A percentile compares a stretch with the other conserved stretches of the same genome.
Conservation (phyloP, 2,888 invertebrate genomes). For the Ligdia adustata region DNA sequence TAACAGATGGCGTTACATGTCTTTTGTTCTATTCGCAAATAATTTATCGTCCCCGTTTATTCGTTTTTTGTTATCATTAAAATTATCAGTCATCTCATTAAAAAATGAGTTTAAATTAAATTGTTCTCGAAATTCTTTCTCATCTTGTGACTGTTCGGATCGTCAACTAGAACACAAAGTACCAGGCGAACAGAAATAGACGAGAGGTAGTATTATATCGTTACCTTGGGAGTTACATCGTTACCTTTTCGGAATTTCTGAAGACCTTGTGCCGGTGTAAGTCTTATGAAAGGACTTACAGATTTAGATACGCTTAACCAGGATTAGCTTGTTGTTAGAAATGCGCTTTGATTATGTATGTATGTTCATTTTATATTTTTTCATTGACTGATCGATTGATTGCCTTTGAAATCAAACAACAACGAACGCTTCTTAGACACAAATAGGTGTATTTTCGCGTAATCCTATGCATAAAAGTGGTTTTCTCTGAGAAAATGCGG, state of each 20-base stretch:
- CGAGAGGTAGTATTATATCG: conserved; percentile 47
- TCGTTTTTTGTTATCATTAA: conserved; percentile 24
- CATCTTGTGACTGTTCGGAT: conserved; percentile 70
- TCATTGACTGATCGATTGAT: neutral
- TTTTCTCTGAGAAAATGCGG: conserved; percentile 52
- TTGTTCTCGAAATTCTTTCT: conserved; percentile 50
- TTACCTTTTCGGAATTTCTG: conserved; percentile 51
- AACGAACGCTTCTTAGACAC: neutral
- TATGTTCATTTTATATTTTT: conserved; percentile 18
- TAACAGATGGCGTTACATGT: conserved; percentile 69
- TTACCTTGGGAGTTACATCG: conserved; percentile 38
- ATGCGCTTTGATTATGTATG: conserved; percentile 21
- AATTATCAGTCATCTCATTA: conserved; percentile 34
- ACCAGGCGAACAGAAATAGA: conserved; percentile 63
- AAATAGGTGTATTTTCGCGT: neutral
- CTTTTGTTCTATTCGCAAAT: conserved; percentile 1
- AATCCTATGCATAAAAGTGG: conserved; percentile 1
- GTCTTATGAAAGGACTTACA: conserved; percentile 55
- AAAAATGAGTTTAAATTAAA: conserved; percentile 42
- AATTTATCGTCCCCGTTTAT: conserved; percentile 1
- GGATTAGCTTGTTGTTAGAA: conserved; percentile 34
- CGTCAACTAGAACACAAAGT: conserved; percentile 81
- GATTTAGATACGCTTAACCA: conserved; percentile 35
- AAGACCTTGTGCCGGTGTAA: conserved; percentile 54
- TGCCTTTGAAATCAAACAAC: neutral